Base-by-base conservation (phyloP, 2,888 invertebrate species). In the Drosophila mimetica region DNA sequence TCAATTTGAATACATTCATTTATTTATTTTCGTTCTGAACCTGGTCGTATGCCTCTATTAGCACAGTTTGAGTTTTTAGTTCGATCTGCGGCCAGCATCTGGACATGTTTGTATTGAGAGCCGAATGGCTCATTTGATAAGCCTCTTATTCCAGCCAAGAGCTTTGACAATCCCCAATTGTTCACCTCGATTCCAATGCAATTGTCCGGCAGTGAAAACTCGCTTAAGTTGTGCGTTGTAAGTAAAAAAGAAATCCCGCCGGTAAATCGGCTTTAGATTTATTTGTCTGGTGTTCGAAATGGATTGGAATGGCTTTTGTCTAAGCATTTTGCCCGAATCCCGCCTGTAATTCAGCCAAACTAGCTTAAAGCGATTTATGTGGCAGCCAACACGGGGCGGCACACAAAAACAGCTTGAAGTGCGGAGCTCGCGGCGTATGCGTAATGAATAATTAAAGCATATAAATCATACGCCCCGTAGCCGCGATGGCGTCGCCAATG, bases 381-480 rank as follows among this genome's bases (percentile, higher is more conserved):
- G 39, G 32, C 34, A 50, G 32, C 32, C 32, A 32, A 13, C 46
- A 46, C 30, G 41, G 4, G n/a, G n/a, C n/a, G 22, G 8, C 4
- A 9, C 39, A 11, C 13, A 11, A 13, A 22, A 64, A 16, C 53
- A 50, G 57, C 36, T 34, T 48, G 16, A 67, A 39, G 30, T 30
- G 28, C 11, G 50, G 39, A 4, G 20, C 30, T 16, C 55, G 39
- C 28, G 52, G 58, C 67, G 74, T 69, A 72, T 69, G 63, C 58
- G 61, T 72, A 74, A 85, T 84, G 73, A 76, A 87, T 84, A 87
- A 87, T 84, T 85, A 82, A 86, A 53, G 59, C 59, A 67, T 55
- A 82, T 85, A 77, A 84, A 87, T 84, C 86, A 87, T 77, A 79
- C 86, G 83, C 70, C 71, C 70, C 50, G 82, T 71, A 70, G 87